A percentile compares a stretch with the other conserved stretches of the same genome.
Conservation (phyloP, 2,888 invertebrate genomes). For the Ectemnius cavifrons region DNA sequence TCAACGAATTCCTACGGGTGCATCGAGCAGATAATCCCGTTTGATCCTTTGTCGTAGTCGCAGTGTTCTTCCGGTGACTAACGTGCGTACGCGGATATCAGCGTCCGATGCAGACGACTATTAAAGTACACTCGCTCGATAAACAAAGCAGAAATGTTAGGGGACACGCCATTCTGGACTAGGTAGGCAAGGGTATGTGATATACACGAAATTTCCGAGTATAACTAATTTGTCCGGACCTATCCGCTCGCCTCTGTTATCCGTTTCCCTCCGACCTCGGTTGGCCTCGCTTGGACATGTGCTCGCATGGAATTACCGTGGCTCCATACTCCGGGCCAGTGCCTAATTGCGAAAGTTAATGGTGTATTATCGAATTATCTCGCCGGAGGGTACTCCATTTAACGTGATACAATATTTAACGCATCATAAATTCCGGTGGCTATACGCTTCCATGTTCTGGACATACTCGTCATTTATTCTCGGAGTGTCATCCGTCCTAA, state of each 20-base stretch:
- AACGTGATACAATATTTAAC: constrained; percentile 24
- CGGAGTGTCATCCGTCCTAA: too few species aligned
- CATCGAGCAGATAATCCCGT: too few species aligned
- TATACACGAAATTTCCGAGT: constrained; percentile 40
- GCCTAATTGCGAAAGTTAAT: constrained; percentile 52
- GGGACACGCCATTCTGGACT: neutral
- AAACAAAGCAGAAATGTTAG: constrained; percentile 21
- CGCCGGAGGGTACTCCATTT: constrained; percentile 12
- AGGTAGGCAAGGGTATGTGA: too few species aligned
- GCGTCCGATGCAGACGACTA: constrained; percentile 1
- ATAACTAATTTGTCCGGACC: constrained; percentile 42
- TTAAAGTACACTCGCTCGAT: constrained; percentile 21
- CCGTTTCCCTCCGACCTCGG: neutral
- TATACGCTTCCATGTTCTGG: too few species aligned
- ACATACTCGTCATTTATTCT: too few species aligned
- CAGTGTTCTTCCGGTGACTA: too few species aligned
- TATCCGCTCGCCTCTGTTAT: constrained; percentile 14
- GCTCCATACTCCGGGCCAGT: constrained; percentile 6
- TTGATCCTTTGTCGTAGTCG: too few species aligned
- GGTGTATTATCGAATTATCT: constrained; percentile 48
- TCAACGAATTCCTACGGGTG: too few species aligned
- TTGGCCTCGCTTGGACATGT: neutral
- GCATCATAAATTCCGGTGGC: constrained; percentile 2
- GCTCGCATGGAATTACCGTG: constrained; percentile 17
- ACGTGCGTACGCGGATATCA: neutral